These are phyloP conservation scores for mouse (Mus musculus) DNA, from an alignment of 2,113 vertebrate genomes.

Conservation along the genomic window DNA sequence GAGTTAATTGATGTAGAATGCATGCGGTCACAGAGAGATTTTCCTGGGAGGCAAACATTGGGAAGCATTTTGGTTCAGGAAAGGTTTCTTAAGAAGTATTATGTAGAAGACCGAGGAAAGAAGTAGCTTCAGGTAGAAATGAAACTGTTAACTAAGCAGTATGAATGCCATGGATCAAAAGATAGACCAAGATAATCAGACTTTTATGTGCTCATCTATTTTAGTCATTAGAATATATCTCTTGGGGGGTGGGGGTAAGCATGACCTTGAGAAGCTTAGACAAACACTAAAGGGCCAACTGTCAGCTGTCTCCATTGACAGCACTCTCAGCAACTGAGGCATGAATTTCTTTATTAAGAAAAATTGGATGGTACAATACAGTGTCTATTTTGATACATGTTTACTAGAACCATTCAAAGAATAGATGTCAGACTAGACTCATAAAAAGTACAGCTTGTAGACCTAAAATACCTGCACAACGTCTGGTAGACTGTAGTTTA, in stretches of 20 bases:
- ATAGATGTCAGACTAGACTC: background rate
- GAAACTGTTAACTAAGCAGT: background rate
- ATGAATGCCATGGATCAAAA: background rate
- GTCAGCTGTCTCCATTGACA: background rate
- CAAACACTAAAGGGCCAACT: background rate
- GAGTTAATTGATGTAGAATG: background rate
- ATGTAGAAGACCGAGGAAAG: background rate
- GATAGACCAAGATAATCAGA: background rate
- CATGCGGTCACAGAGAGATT: conserved; percentile 18
- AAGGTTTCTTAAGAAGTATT: conserved; percentile 38
- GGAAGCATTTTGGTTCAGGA: background rate
- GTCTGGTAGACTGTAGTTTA: conserved; percentile 36
- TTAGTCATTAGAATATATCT: conserved; percentile 13
- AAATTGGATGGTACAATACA: background rate
- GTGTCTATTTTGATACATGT: background rate
- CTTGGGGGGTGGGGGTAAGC: background rate
- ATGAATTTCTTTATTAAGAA: conserved; percentile 33
- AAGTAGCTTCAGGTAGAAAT: conserved; percentile 27
- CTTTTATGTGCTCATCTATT: conserved; percentile 4
- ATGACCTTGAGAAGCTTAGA: background rate
- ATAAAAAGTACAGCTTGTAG: background rate
- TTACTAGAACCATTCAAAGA: conserved; percentile 31
- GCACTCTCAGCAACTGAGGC: background rate
- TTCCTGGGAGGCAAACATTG: conserved; percentile 34
- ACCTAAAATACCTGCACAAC: background rate